phyloP scores from a whole-genome alignment of 2,797 vertebrate species.

The Chloroceryle amazona region DNA sequence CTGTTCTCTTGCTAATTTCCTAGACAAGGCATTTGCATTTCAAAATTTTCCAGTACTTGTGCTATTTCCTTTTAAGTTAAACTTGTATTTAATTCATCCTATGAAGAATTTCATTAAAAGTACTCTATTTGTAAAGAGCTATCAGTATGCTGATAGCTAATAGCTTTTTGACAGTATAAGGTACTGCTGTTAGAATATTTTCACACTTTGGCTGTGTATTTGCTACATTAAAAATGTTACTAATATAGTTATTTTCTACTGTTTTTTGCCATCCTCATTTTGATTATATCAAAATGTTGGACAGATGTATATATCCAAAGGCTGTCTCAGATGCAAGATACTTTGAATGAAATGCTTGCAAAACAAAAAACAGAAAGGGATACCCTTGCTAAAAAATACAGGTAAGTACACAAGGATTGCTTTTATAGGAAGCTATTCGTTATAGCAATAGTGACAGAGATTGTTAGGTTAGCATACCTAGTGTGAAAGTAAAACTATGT shows the following conservation, averaged over 20 bases:
- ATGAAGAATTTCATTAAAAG: neutral
- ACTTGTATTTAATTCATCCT: neutral
- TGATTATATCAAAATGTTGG: slow-evolving; percentile 24
- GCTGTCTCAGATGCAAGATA: slow-evolving; percentile 79
- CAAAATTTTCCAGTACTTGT: neutral
- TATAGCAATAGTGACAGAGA: neutral
- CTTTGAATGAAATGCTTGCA: slow-evolving; percentile 78
- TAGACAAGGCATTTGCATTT: neutral
- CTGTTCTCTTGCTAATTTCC: neutral
- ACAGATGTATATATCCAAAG: slow-evolving; percentile 70
- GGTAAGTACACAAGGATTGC: slow-evolving; percentile 71
- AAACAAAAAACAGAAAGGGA: slow-evolving; percentile 85
- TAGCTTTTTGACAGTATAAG: neutral
- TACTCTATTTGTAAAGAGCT: neutral
- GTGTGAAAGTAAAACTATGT: neutral
- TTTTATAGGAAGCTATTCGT: neutral
- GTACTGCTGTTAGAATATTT: neutral
- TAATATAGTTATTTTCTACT: neutral
- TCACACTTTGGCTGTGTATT: neutral
- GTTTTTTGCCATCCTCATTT: neutral
- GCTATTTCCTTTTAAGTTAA: neutral
- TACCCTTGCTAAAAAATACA: slow-evolving; percentile 81
- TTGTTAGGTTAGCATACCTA: neutral
- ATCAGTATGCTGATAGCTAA: neutral
- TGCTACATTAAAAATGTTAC: neutral